Evolutionary conservation across 2,113 vertebrate genomes (phyloP).

Genomic region (Indicator maculatus): DNA sequence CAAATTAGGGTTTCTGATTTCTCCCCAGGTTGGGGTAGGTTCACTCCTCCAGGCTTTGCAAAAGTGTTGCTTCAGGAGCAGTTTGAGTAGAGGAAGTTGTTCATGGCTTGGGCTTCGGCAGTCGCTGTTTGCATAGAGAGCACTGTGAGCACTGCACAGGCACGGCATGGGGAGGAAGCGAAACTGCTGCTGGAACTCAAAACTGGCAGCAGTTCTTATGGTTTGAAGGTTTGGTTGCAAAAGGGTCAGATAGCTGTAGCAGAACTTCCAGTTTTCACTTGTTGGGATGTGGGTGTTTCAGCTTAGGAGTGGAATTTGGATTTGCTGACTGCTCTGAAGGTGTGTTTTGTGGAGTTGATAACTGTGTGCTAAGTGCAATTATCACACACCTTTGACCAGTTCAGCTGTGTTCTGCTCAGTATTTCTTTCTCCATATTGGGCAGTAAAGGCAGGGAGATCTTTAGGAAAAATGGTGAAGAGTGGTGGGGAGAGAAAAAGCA

Average conservation of each 20-base stretch:
- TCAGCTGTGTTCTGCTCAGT: not conserved
- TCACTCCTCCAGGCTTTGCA: not conserved
- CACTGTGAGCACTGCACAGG: not conserved
- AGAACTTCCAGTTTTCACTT: not conserved
- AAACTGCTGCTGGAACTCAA: not conserved
- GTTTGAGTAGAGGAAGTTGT: slow-evolving; percentile 32
- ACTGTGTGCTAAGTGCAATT: not conserved
- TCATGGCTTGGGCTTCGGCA: not conserved
- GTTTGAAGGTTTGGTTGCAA: not conserved
- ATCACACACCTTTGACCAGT: slow-evolving; percentile 1
- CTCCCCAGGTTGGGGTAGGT: not conserved
- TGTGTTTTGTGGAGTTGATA: not conserved
- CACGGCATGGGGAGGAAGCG: rapidly evolving
- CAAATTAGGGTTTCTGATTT: not conserved
- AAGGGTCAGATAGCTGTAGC: not conserved
- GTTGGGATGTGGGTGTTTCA: not conserved
- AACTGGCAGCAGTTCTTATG: not conserved
- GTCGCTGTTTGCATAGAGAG: not conserved
- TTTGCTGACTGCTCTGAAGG: not conserved
- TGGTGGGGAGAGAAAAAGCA: not conserved
- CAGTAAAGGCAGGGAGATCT: not conserved
- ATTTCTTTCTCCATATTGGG: not conserved
- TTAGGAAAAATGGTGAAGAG: not conserved
- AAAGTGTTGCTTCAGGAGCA: not conserved
- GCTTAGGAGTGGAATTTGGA: rapidly evolving